Evolutionary conservation across 1,140 invertebrate species (phyloP).

Genomic region (Drosophila saltans): DNA sequence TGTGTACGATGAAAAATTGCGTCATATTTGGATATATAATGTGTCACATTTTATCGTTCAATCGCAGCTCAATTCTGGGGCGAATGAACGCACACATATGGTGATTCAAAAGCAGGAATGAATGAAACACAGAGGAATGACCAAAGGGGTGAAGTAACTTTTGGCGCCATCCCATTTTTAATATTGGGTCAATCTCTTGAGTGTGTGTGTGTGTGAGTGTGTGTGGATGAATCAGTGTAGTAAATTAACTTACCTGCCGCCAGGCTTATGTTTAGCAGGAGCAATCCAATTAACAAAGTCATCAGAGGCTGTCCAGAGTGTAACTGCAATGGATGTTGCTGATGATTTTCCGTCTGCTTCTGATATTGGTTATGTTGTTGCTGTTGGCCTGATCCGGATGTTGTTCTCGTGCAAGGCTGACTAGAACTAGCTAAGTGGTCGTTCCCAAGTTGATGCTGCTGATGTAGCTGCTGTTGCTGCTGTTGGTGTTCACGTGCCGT

Average conservation of each 20-base stretch:
- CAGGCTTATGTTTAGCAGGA: conserved; percentile 68
- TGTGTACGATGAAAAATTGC: conserved; percentile 54
- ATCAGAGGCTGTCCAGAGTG: conserved; percentile 64
- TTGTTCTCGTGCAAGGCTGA: conserved; percentile 48
- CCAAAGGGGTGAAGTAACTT: neutral
- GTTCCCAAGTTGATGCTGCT: conserved; percentile 11
- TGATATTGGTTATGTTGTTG: conserved; percentile 18
- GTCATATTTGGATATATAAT: conserved; percentile 64
- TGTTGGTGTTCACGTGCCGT: conserved; percentile 68
- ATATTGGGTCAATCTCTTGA: conserved; percentile 26
- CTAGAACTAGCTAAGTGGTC: conserved; percentile 66
- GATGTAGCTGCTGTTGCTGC: conserved; percentile 17
- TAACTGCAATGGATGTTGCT: conserved; percentile 30
- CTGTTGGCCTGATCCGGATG: conserved; percentile 13
- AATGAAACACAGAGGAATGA: neutral
- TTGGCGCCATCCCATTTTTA: conserved; percentile 6
- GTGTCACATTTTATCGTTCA: conserved; percentile 65
- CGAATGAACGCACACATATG: conserved; percentile 31
- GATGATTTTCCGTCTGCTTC: conserved; percentile 1
- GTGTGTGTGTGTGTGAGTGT: neutral
- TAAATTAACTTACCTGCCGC: conserved; percentile 67
- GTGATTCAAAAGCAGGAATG: neutral
- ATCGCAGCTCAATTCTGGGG: conserved; percentile 19
- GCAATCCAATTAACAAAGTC: conserved; percentile 80
- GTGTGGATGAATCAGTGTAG: neutral